Percentiles rank a stretch among this genome's conserved stretches.
phyloP scores from a whole-genome alignment of 2,113 vertebrate species.

The Pelmatolapia mariae region DNA sequence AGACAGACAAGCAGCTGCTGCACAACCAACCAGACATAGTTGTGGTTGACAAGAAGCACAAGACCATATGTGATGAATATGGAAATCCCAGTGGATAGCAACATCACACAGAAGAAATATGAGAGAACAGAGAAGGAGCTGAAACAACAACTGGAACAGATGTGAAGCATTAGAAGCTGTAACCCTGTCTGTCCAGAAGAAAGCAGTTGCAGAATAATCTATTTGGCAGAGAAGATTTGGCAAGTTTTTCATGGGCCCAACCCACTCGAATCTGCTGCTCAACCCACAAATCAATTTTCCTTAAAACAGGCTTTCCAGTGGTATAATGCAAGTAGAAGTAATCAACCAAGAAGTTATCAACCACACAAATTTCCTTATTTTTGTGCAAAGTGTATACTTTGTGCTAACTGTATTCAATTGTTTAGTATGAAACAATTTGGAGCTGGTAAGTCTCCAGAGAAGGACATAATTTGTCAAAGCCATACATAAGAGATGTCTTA shows the following conservation, averaged over 20 bases:
- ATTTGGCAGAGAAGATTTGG: background rate
- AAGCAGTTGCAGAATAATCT: background rate
- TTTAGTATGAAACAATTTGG: constrained; percentile 12
- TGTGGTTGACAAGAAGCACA: background rate
- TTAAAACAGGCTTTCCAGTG: background rate
- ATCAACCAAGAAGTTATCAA: background rate
- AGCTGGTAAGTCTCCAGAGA: background rate
- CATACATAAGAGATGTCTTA: background rate
- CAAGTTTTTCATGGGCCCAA: background rate
- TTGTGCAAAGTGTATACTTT: background rate
- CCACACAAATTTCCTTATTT: background rate
- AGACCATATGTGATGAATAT: background rate
- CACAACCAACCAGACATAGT: background rate
- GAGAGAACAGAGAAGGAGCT: background rate
- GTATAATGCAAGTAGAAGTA: background rate
- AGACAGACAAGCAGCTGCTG: background rate
- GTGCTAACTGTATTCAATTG: background rate
- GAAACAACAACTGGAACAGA: background rate
- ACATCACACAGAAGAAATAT: background rate
- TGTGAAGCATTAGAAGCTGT: background rate
- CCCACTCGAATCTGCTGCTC: background rate
- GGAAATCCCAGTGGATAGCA: background rate
- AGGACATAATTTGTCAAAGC: background rate
- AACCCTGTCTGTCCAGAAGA: background rate
- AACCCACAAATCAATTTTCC: background rate